Evolutionary conservation across 2,888 invertebrate genomes (phyloP), one percentile per base, ranked within the genome.

Genomic region (Rhorus exstirpatorius): DNA sequence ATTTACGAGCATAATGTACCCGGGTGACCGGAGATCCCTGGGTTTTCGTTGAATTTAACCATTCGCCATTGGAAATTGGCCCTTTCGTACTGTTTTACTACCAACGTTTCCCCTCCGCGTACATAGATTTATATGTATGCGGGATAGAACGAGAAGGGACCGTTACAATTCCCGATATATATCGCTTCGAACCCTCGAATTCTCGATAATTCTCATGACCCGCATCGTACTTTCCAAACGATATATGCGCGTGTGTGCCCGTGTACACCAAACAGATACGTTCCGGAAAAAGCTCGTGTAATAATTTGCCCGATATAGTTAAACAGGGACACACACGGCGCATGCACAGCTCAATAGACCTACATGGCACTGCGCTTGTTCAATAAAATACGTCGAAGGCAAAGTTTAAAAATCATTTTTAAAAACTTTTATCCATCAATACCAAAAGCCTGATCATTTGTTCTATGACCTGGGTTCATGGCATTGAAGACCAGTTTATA

Each of bases 191-290:
- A 44, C 26, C 26, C 67, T 19, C 51, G 44, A 41, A 74, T 65
- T 41, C 67, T 44, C 79, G 74, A 79, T 79, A 68, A 79, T 68
- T 68, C 79, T 60, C 44, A 44, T 82, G 61, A 79, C 71, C 61
- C 71, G 53, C 35, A 60, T 67, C 58, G 49, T 65, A 78, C 65
- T 71, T 71, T 71, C 31, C 71, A 41, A 61, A 67, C 35, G 14
- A 41, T 46, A 65, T 6, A 6, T 31, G 31, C 6, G 31, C 26
- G 35, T 55, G 51, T 44, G 1, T 63, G 21, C 55, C 7, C 24
- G 31, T 26, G 53, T 44, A 12, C 63, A 49, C 17, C 53, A 46
- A 24, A 46, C n/a, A 31, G 31, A 6, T 58, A 31, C 61, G 26
- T 63, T 55, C 55, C 21, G 61, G 14, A 46, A 65, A 26, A 71